Evolutionary conservation across 2,888 invertebrate genomes (phyloP).

Genomic region (Petrolisthes manimaculis): DNA sequence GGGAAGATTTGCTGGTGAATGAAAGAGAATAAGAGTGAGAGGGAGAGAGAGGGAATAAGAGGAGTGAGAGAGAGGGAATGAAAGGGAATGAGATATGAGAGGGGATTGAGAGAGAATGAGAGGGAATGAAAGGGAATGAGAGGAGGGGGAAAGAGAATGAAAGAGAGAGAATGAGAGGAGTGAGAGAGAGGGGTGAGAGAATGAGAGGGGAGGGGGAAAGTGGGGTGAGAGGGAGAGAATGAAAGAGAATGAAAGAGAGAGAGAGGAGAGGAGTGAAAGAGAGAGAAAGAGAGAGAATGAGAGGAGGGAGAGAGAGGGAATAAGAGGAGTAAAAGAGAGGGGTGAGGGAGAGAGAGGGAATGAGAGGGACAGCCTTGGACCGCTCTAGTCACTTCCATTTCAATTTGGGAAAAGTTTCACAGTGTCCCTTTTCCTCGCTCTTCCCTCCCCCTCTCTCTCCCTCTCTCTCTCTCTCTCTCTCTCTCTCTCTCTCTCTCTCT

Average conservation of each 20-base stretch:
- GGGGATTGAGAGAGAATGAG: slow-evolving; percentile 1
- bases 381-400: slow-evolving; percentile 42
- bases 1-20: not conserved
- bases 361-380: not conserved
- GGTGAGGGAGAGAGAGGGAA: too few relatives aligned
- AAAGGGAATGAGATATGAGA: not conserved
- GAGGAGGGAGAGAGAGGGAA: slow-evolving; percentile 6
- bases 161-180: not conserved
- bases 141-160: not conserved
- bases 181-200: not conserved
- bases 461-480: not conserved
- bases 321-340: not conserved
- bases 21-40: not conserved
- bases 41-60: not conserved
- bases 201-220: not conserved
- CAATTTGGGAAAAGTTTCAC: slow-evolving; percentile 55
- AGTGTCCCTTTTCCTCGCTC: slow-evolving; percentile 6
- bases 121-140: slow-evolving; percentile 6
- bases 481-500: slow-evolving; percentile 3
- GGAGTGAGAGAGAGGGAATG: not conserved
- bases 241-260: slow-evolving; percentile 6
- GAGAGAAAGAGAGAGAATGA: not conserved
- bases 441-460: slow-evolving; percentile 1
- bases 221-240: not conserved
- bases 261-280: not conserved